A percentile compares a stretch with the other conserved stretches of the same genome.
Evolutionary conservation across 2,797 vertebrate species (phyloP).

Genomic region (Vespertilio murinus): DNA sequence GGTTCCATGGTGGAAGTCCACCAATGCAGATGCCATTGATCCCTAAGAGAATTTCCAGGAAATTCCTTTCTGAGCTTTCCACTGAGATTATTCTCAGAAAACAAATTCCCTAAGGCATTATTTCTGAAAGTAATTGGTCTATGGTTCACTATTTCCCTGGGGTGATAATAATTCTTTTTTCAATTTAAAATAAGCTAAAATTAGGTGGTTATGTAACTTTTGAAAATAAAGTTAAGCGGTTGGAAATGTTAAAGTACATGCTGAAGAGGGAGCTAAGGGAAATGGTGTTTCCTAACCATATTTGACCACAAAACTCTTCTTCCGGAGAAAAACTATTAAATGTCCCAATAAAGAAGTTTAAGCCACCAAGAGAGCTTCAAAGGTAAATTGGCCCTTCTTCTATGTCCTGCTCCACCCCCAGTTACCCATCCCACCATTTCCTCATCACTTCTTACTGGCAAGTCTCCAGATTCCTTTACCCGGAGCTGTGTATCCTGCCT

Average conservation of each 20-base stretch:
- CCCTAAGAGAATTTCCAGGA: not conserved
- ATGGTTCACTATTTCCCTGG: not conserved
- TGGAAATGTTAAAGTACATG: not conserved
- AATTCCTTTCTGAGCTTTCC: conserved; percentile 1
- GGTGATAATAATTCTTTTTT: not conserved
- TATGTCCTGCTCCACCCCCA: no score
- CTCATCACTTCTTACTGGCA: not conserved
- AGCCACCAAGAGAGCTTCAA: not conserved
- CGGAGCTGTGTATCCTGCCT: not conserved
- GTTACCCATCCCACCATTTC: not conserved
- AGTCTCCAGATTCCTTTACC: not conserved
- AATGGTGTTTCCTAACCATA: not conserved
- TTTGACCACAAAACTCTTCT: not conserved
- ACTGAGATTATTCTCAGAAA: not conserved
- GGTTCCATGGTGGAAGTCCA: not conserved
- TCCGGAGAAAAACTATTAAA: not conserved
- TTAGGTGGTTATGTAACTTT: not conserved
- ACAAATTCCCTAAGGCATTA: not conserved
- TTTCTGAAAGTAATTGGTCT: conserved; percentile 16
- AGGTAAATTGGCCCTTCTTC: not conserved
- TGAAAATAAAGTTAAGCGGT: not conserved
- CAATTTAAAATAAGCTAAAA: conserved; percentile 22
- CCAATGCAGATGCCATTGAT: not conserved
- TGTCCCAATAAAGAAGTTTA: not conserved
- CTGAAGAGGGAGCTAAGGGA: not conserved